Percentiles rank a stretch among this genome's conserved stretches.
Evolutionary conservation across 2,888 invertebrate species (phyloP).

Genomic region (Chrysolina haemoptera): DNA sequence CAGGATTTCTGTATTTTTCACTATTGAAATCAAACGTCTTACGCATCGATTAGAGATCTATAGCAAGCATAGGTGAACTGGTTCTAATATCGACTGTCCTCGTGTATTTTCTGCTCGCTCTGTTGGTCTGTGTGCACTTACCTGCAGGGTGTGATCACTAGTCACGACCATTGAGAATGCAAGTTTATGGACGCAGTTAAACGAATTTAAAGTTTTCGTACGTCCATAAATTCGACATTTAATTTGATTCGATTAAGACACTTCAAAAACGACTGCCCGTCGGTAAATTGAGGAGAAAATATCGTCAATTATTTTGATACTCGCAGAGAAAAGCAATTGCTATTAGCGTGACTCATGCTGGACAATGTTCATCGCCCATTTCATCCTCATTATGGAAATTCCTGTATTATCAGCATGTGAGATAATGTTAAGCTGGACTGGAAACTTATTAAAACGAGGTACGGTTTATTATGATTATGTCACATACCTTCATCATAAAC

Average conservation of each 20-base stretch:
- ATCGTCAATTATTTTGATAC: slow-evolving; percentile 54
- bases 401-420: slow-evolving; percentile 46
- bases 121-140: not conserved
- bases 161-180: slow-evolving; percentile 13
- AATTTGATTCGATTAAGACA: slow-evolving; percentile 53
- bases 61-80: too few species aligned
- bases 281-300: slow-evolving; percentile 51
- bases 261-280: slow-evolving; percentile 47
- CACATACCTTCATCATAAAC: slow-evolving; percentile 31
- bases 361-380: slow-evolving; percentile 52
- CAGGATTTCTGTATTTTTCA: too few species aligned
- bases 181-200: slow-evolving; percentile 34
- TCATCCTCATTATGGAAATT: slow-evolving; percentile 53
- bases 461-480: slow-evolving; percentile 43
- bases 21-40: too few species aligned
- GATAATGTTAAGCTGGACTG: slow-evolving; percentile 32
- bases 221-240: slow-evolving; percentile 50
- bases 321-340: slow-evolving; percentile 46
- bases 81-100: not conserved
- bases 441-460: slow-evolving; percentile 38
- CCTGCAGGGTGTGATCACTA: not conserved
- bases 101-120: not conserved
- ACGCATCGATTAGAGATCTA: too few species aligned
- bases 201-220: slow-evolving; percentile 36
- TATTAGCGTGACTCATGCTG: slow-evolving; percentile 54